Evolutionary conservation across 2,888 invertebrate genomes (phyloP), one percentile per base, ranked within the genome.

Genomic region (Emmelina monodactyla): DNA sequence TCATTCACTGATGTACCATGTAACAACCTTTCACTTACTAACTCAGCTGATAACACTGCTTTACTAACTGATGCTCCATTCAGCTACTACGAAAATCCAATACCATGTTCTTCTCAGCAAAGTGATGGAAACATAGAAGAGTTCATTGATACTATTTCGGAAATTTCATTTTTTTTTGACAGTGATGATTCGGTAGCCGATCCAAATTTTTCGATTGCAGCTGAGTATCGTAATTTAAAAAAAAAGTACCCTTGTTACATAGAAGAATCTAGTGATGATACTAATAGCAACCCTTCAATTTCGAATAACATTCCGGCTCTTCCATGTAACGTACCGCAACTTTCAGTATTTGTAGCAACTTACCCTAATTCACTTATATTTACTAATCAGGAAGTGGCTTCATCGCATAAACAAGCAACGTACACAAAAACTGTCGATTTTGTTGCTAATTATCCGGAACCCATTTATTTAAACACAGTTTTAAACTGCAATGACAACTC

Each of bases 401-500:
- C 19, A 19, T 19, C 19, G 19, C 19, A 19, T 19, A 19, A 6
- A 19, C 19, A 30, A 30, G 10, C 9, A 30, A 30, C 31, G 31
- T 14, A 30, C 31, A 30, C 14, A 30, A 30, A 19, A 9, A 19
- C 31, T 12, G 31, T 30, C n/a, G 13, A 30, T 14, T 30, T 30
- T 30, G 13, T 30, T 30, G 31, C 31, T 14, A 30, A 30, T 30
- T 30, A 30, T 30, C 31, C 31, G 13, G 31, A 30, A 13, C 31
- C 31, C 31, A 30, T 30, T 13, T 30, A 30, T 30, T 12, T 30
- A 30, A 30, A 30, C 31, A 30, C 31, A 30, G 31, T 14, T 30
- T 30, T 14, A 30, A 30, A 30, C 13, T 30, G 31, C 31, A 30
- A 12, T 30, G 13, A 30, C 31, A 30, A 30, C 31, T 30, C 31